Base-by-base conservation (phyloP, 2,797 vertebrate species). In the Leptoclinus maculatus region DNA sequence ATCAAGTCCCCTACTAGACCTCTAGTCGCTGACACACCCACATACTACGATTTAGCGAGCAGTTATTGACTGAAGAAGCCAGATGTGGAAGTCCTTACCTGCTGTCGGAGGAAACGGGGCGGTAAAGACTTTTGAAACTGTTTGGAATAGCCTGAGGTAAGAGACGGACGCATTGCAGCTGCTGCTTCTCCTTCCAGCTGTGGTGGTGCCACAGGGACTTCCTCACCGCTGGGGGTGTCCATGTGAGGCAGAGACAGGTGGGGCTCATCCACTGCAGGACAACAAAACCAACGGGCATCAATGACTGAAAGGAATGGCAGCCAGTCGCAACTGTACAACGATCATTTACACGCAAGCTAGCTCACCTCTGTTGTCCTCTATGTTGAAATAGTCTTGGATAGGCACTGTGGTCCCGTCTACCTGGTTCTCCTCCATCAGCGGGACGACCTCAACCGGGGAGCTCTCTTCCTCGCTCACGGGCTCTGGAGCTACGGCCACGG, bases 41-140 rank as follows among this genome's bases (percentile, higher is more conserved):
- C 5, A 60, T 27, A 16, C 8, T 47, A 17, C 10, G 2, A 63
- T 51, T 47, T 23, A 43, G 45, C 6, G 27, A 63, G 4, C 23
- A 75, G 32, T 11, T 11, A 23, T 21, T 12, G 32, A n/a, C 39
- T 57, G 2, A 17, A 64, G 11, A 36, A 32, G 9, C 2, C 39
- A 34, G 27, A 66, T 16, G 49, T 25, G 21, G 25, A 82, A 14
- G 59, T 2, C 51, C 29, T 80, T 94, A 98, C 98, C 97, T 99
- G 98, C 76, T 99, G 98, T 86, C 98, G 95, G 83, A 99, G 98
- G 90, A 99, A 99, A 77, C 98, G 96, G 56, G 98, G 98, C 27
- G 98, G 98, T 53, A 99, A 90, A 68, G 98, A 98, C 81, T 99
- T 99, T 85, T 99, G 98, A 91, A 99, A 99, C 89, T 99, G 98